Evolutionary conservation across 2,113 vertebrate genomes (phyloP).

Genomic region (Tychaedon coryphoeus): DNA sequence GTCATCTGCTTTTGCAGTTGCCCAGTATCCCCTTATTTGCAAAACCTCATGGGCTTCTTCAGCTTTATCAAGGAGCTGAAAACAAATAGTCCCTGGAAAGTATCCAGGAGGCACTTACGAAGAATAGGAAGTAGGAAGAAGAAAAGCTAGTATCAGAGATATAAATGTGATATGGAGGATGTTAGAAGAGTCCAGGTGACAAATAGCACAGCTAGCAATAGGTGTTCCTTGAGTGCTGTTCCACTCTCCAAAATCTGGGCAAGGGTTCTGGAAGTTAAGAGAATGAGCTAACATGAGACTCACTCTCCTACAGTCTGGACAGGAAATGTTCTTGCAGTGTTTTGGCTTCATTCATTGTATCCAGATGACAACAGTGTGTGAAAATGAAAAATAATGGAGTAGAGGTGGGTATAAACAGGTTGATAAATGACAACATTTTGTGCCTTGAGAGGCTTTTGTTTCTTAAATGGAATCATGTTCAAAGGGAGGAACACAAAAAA

Average conservation of each 20-base stretch:
- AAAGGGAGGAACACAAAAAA: neutral
- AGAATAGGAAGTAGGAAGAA: rapidly evolving
- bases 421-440: neutral
- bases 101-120: neutral
- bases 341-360: neutral
- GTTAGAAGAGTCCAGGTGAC: neutral
- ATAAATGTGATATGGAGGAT: neutral
- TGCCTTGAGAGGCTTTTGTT: neutral
- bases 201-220: neutral
- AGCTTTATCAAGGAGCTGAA: neutral
- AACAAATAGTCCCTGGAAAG: neutral
- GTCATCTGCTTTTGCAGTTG: neutral
- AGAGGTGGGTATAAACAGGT: neutral
- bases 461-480: neutral
- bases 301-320: neutral
- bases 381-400: neutral
- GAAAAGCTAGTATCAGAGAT: neutral
- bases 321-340: neutral
- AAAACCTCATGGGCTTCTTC: neutral
- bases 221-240: neutral
- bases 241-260: neutral
- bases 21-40: neutral
- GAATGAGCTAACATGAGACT: neutral
- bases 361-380: neutral
- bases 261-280: neutral